A percentile compares a stretch with the other conserved stretches of the same genome.
Conservation (phyloP, 1,140 invertebrate species). For the Heterodera carotae region DNA sequence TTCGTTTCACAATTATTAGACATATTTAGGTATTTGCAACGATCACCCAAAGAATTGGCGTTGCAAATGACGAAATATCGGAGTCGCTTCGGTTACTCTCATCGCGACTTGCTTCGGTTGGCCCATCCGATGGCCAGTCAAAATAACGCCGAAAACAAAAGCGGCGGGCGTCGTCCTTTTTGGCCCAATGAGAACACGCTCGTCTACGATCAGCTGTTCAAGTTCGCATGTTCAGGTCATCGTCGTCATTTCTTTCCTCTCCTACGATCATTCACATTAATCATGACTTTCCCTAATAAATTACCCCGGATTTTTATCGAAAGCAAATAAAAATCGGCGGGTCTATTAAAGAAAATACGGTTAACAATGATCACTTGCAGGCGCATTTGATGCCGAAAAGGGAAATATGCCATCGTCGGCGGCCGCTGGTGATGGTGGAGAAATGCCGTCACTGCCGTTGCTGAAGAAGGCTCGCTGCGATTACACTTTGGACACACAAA, state of each 20-base stretch:
- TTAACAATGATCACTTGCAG: too few species aligned
- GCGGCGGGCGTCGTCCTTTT: background rate
- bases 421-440: too few species aligned
- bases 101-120: slow-evolving; percentile 74
- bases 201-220: slow-evolving; percentile 56
- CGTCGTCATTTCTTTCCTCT: too few species aligned
- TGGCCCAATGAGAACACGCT: slow-evolving; percentile 34
- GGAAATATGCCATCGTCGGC: background rate
- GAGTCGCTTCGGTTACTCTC: slow-evolving; percentile 73
- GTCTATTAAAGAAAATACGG: too few species aligned
- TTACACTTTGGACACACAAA: slow-evolving; percentile 66
- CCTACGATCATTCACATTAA: too few species aligned
- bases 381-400: slow-evolving; percentile 27
- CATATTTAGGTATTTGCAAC: slow-evolving; percentile 70
- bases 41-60: slow-evolving; percentile 71
- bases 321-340: too few species aligned
- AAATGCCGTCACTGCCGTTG: slow-evolving; percentile 11
- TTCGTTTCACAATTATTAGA: too few species aligned
- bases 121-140: slow-evolving; percentile 68
- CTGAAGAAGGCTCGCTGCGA: slow-evolving; percentile 29
- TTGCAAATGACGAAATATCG: slow-evolving; percentile 72
- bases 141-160: slow-evolving; percentile 3
- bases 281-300: too few species aligned
- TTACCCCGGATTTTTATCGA: too few species aligned
- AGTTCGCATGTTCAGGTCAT: slow-evolving; percentile 50